Base-by-base conservation (phyloP, 2,113 vertebrate genomes). In the Heptranchias perlo region DNA sequence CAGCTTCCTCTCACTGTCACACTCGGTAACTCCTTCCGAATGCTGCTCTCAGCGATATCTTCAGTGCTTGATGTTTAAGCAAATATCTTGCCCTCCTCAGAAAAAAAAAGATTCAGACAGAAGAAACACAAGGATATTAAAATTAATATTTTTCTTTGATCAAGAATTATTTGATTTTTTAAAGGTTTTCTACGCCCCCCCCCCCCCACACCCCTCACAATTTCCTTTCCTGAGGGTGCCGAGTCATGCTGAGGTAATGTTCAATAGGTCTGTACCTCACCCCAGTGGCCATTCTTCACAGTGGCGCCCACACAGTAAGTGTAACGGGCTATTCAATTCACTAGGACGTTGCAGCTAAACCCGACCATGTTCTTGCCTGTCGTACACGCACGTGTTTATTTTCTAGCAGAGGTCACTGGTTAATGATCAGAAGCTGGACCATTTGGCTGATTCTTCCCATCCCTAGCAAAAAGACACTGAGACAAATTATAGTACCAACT, bases 1-100 rank as follows among this genome's bases (percentile, higher is more conserved):
- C 89, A n/a, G 58, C 58, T 93, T 93, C 58, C 35, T 93, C 89
- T 93, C 89, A 64, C 58, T 64, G 89, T 93, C 89, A 62, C 58
- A 93, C 35, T 64, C 89, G 39, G 89, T 93, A 93, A 39, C 61
- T 62, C 58, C 58, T 93, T 62, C 54, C 58, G 16, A 93, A 44
- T 93, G 58, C 58, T 39, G 89, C n/a, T 93, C 58, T 39, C 58
- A 62, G 23, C 0, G 1, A 10, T 61, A 23, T 62, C 58, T 61
- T n/a, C 14, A 14, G 54, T n/a, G 89, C 3, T 39, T 61, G 31
- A 58, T 39, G 54, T 62, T 62, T 62, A 93, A 93, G 35, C 58
- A 39, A 93, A 93, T 62, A 39, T 23, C 23, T n/a, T 11, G 54
- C 49, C 86, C 49, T 10, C 35, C 7, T 93, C 61, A 39, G 31